phyloP scores from a whole-genome alignment of 2,797 vertebrate species.

The Cossypha niveicapilla region DNA sequence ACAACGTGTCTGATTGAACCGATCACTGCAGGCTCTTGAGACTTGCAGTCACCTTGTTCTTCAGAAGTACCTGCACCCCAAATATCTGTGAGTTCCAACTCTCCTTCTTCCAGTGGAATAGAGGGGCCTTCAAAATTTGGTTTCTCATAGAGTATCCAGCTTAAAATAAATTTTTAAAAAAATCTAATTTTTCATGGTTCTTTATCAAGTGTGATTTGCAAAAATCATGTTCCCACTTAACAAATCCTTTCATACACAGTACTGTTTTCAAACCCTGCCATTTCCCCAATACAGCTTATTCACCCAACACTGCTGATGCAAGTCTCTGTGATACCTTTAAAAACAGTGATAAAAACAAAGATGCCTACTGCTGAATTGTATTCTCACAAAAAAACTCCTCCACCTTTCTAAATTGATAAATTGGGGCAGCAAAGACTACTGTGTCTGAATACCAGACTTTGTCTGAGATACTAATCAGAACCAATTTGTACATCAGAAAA shows the following conservation, averaged over 20 bases:
- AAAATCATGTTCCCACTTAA: not conserved
- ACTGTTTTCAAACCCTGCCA: not conserved
- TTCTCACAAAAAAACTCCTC: not conserved
- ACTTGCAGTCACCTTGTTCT: slow-evolving; percentile 60
- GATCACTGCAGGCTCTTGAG: slow-evolving; percentile 80
- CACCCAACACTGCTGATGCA: not conserved
- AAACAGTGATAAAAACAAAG: not conserved
- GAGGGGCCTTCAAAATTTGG: slow-evolving; percentile 89
- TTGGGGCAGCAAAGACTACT: not conserved
- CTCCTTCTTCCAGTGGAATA: slow-evolving; percentile 90
- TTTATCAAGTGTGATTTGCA: not conserved
- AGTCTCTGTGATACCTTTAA: not conserved
- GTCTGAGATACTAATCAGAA: not conserved
- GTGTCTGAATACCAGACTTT: not conserved
- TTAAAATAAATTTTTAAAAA: slow-evolving; percentile 59
- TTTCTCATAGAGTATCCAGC: slow-evolving; percentile 96
- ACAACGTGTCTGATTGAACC: slow-evolving; percentile 89
- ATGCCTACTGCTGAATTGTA: not conserved
- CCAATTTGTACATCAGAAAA: not conserved
- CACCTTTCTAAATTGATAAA: not conserved
- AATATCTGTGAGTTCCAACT: slow-evolving; percentile 82
- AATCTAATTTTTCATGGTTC: not conserved
- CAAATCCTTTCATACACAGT: not conserved
- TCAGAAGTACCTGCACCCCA: slow-evolving; percentile 80
- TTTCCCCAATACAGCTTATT: not conserved